Evolutionary conservation across 2,888 invertebrate species (phyloP).

Genomic region (Drosophila testacea): DNA sequence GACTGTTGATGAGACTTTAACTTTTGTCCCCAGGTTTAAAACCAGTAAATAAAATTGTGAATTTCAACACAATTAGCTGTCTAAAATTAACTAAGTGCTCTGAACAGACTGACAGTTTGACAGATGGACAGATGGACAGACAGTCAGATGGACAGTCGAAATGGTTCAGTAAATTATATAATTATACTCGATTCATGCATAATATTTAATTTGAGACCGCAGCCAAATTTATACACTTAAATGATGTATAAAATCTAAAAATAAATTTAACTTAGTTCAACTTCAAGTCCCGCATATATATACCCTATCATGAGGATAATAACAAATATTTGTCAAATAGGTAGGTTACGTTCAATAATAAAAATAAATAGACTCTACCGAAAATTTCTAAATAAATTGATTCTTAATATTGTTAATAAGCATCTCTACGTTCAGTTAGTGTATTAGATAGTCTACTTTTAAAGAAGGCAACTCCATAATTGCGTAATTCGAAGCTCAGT

Average conservation of each 20-base stretch:
- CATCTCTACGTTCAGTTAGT: neutral
- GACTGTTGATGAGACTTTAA: constrained; percentile 34
- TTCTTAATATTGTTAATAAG: no score
- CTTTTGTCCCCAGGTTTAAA: neutral
- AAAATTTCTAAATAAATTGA: no score
- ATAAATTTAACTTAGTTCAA: constrained; percentile 18
- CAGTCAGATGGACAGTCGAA: constrained; percentile 4
- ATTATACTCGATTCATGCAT: constrained; percentile 18
- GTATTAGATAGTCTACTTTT: neutral
- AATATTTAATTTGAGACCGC: constrained; percentile 29
- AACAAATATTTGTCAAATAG: neutral
- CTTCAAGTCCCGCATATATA: neutral
- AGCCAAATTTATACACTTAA: constrained; percentile 37
- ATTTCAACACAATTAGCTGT: constrained; percentile 36
- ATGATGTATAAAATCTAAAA: constrained; percentile 40
- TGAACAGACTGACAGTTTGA: constrained; percentile 4
- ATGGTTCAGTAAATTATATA: constrained; percentile 18
- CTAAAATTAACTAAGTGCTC: constrained; percentile 26
- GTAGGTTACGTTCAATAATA: neutral
- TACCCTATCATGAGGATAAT: neutral
- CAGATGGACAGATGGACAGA: constrained; percentile 15
- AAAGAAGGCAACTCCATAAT: constrained; percentile 9
- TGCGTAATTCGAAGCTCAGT: constrained; percentile 34
- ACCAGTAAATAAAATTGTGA: constrained; percentile 19
- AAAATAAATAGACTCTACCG: neutral